phyloP scores from a whole-genome alignment of 2,888 invertebrate genomes.

The Agrochola litura region DNA sequence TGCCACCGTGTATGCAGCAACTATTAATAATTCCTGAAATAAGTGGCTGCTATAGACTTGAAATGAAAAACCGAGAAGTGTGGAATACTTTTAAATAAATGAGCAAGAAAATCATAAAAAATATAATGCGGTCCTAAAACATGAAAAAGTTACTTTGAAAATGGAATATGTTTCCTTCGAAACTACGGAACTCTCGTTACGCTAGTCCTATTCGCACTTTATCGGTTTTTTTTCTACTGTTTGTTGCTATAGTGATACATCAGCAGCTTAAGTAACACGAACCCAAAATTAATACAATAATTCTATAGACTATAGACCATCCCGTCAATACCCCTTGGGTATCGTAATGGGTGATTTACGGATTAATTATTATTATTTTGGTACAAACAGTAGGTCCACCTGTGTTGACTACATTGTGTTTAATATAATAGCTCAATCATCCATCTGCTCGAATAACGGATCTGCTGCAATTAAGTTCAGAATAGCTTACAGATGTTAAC shows the following conservation, averaged over 20 bases:
- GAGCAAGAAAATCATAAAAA: not conserved
- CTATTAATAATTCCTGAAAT: not conserved
- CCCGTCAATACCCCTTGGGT: conserved; percentile 30
- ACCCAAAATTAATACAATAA: conserved; percentile 17
- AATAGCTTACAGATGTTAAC: conserved; percentile 2
- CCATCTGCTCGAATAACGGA: conserved; percentile 22
- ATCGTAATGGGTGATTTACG: conserved; percentile 26
- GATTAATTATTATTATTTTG: conserved; percentile 41
- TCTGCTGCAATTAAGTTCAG: not conserved
- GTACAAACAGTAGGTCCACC: conserved; percentile 25
- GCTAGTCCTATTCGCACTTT: not conserved
- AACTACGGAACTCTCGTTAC: not conserved
- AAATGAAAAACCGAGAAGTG: not conserved
- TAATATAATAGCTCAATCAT: conserved; percentile 3
- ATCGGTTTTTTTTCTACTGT: not conserved
- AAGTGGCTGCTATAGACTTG: not conserved
- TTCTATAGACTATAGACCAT: conserved; percentile 10
- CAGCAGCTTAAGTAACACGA: conserved; percentile 9
- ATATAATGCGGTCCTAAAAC: not conserved
- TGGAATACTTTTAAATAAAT: not conserved
- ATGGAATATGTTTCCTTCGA: not conserved
- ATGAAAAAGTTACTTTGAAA: not conserved
- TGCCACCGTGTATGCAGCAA: not conserved
- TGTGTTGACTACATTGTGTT: conserved; percentile 6
- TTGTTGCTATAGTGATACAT: not conserved